A percentile compares a stretch with the other conserved stretches of the same genome.
Conservation (phyloP, 2,113 vertebrate genomes). For the Caretta caretta region DNA sequence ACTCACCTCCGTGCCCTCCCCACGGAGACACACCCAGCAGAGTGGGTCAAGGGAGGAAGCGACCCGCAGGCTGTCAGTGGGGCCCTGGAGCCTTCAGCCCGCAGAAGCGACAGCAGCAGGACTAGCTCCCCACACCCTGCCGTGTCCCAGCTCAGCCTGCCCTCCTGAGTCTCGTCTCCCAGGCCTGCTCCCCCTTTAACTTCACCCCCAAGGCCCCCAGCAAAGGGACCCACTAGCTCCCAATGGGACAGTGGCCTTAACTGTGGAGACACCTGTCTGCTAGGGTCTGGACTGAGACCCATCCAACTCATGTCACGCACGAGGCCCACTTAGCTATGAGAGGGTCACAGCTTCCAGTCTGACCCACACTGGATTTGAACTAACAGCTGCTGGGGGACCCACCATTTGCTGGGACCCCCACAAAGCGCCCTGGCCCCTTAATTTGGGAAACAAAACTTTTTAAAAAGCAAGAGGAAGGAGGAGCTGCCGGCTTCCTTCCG, state of each 20-base stretch:
- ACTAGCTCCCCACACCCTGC: not conserved
- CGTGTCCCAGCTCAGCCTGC: too few species aligned
- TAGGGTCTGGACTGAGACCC: not conserved
- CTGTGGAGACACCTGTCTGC: rapidly evolving
- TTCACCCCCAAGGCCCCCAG: rapidly evolving
- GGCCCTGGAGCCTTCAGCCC: too few species aligned
- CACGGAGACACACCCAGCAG: not conserved
- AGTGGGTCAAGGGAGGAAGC: not conserved
- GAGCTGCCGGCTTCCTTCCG: rapidly evolving
- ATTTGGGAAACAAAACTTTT: rapidly evolving
- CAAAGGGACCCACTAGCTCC: not conserved
- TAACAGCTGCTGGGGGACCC: not conserved
- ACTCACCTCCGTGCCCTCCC: not conserved
- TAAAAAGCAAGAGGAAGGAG: rapidly evolving
- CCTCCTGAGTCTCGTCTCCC: not conserved
- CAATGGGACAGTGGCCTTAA: not conserved
- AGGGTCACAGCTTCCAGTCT: not conserved
- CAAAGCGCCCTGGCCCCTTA: not conserved
- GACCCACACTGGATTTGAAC: not conserved
- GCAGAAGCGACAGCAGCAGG: not conserved
- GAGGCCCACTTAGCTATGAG: not conserved
- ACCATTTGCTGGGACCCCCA: not conserved
- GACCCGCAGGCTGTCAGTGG: not conserved
- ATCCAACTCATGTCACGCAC: not conserved
- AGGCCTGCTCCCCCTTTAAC: rapidly evolving